phyloP scores from a whole-genome alignment of 2,888 invertebrate genomes.

The Euproctis similis region DNA sequence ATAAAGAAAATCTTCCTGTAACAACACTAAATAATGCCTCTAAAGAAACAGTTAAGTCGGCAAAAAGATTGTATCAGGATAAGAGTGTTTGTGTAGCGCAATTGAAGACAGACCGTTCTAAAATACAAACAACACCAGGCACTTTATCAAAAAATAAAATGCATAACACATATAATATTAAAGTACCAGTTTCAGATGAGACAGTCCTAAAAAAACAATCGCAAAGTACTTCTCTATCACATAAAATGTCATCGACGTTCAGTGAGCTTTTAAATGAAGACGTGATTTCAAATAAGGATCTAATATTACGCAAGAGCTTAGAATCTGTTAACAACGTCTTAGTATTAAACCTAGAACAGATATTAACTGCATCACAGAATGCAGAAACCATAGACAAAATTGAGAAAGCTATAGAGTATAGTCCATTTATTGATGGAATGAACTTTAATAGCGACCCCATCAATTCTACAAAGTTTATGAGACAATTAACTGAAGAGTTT shows the following conservation, averaged over 20 bases:
- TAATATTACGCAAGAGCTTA: constrained; percentile 8
- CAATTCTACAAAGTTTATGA: constrained; percentile 26
- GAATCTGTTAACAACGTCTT: constrained; percentile 28
- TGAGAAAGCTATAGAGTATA: constrained; percentile 16
- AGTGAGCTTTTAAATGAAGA: neutral
- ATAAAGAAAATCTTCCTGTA: constrained; percentile 54
- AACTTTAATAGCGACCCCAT: constrained; percentile 15
- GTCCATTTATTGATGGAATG: constrained; percentile 22
- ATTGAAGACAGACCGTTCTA: constrained; percentile 23
- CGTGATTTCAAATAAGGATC: constrained; percentile 1
- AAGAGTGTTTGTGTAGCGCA: constrained; percentile 41
- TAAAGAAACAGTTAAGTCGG: constrained; percentile 21
- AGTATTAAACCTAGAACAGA: constrained; percentile 19
- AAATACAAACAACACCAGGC: constrained; percentile 21
- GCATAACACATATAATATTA: constrained; percentile 30
- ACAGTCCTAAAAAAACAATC: constrained; percentile 18
- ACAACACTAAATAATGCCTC: constrained; percentile 28
- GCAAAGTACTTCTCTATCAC: constrained; percentile 21
- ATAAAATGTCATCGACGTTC: constrained; percentile 21
- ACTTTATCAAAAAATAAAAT: constrained; percentile 27
- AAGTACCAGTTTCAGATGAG: constrained; percentile 25
- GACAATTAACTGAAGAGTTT: constrained; percentile 40
- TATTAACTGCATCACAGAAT: neutral
- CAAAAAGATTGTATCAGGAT: constrained; percentile 27
- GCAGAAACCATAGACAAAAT: constrained; percentile 3